Base-by-base conservation (phyloP, 2,888 invertebrate species). In the Choreutis nemorana region DNA sequence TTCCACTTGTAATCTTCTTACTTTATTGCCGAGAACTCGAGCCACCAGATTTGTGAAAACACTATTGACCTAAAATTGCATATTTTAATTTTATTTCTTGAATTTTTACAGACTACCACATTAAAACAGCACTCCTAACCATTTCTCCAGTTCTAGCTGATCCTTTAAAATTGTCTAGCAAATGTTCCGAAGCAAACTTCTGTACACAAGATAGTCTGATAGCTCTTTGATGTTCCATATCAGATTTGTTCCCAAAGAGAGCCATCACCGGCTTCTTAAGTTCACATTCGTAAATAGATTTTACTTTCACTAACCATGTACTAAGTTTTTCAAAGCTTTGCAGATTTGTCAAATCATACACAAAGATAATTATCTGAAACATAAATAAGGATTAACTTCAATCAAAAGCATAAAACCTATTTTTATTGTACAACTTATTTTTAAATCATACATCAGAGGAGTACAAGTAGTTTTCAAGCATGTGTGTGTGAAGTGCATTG, bases 271-370 rank as follows among this genome's bases (percentile, higher is more conserved):
- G 84, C 42, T 77, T 75, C 30, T 77, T 77, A 0, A 66, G 42
- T 36, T 81, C 70, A 8, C 46, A 36, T 14, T 70, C 61, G 24
- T 63, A 65, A 12, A 81, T 60, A 8, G 64, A 59, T 28, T 77
- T 72, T 1, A 85, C 75, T 34, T 68, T 70, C 1, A 68, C 60
- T 37, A 90, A 72, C 94, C 94, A 95, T 29, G 83, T 79, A 21
- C 79, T 73, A 10, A 93, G 66, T 48, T 84, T 85, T 32, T 91
- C 90, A 60, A 94, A 94, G 57, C 91, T 92, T 42, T 84, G 80
- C 26, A 83, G 75, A 55, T 89, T 91, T 15, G 92, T 91, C 30
- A 94, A 84, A 55, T 94, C 94, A 56, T 92, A 94, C 1, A 92
- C 89, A 39, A 94, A 73, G 29, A 94, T 58, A 29, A 92, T 82